Base-by-base conservation (phyloP, 2,888 invertebrate genomes). In the Eretmocerus hayati region DNA sequence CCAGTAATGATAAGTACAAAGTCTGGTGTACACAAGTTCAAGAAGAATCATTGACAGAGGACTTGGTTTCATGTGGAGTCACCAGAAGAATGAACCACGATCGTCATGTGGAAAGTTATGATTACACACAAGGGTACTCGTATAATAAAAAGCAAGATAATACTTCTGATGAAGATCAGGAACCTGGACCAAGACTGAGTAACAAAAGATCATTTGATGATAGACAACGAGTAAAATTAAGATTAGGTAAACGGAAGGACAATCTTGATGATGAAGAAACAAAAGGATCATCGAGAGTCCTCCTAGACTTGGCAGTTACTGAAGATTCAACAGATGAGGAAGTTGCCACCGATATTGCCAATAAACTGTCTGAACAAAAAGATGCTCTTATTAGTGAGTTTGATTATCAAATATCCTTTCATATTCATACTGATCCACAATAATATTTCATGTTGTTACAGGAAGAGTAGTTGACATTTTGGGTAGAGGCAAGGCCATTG, bases 41-140 rank as follows among this genome's bases (percentile, higher is more conserved):
- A 74, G 90, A 90, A 66, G 89, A 90, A 58, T 77, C 85, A 0
- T 71, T 91, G 43, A 83, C 85, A 21, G 85, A 89, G 65, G 84
- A 87, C 59, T 78, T 91, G 73, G 81, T 82, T 11, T 81, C 81
- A 35, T 87, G 87, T 71, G 87, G 85, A 69, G 88, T 90, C 9
- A 81, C 83, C 62, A 78, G 72, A 71, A 81, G 75, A 65, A 77
- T 77, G 68, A 83, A 79, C 46, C 64, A 67, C 74, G 83, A 76
- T 44, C 73, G 83, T 20, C 77, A 74, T 66, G 84, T 88, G 42
- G 89, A 90, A 72, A 83, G 82, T 67, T 89, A 90, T 71, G 83
- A 86, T 71, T 84, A 83, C 67, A 79, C 80, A 32, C 71, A 80
- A 58, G 79, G 77, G 60, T 61, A 60, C 46, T 45, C 60, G 18